Base-by-base conservation (phyloP, 2,797 vertebrate species). In the Microhierax caerulescens region DNA sequence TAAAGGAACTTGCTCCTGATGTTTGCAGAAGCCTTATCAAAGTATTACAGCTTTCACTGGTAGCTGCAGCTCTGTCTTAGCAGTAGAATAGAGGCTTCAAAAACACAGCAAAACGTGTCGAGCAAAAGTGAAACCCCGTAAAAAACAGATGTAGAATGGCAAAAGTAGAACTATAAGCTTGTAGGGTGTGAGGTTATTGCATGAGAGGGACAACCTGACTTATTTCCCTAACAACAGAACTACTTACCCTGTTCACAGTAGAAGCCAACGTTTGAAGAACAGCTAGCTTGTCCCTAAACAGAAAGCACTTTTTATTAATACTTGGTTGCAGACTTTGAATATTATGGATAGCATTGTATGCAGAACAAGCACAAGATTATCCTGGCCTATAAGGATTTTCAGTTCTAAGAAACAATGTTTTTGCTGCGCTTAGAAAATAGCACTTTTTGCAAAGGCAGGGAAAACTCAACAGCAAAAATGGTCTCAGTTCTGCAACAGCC, bases 221-320 rank as follows among this genome's bases (percentile, higher is more conserved):
- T 15, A 11, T 0, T 23, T 25, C 25, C 18, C 23, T 0, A 3
- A 41, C 65, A 87, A 25, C 19, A 85, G 79, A 53, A 37, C 10
- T 79, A 96, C 99, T 98, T 97, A 99, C 99, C 98, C 98, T 98
- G 28, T 98, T 98, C 34, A 99, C 98, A 3, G 99, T 99, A 18
- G 98, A 98, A 16, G 98, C 98, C 95, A 99, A 97, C 4, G 99
- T 98, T 84, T 99, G 98, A 94, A 99, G 98, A 84, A 99, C 98
- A 0, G 99, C 99, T 1, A 98, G 97, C 65, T 99, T 99, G 95
- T 97, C 98, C 99, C 99, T 99, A 94, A 96, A 95, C 75, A 92
- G 50, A 75, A 95, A 93, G 93, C 57, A 95, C 30, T 39, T 69
- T 60, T 54, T n/a, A 22, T 94, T 67, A 80, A 25, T 12, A 28